These are phyloP conservation scores for Hapalemur alaotrensis DNA, from an alignment of 2,797 vertebrate genomes.

Conservation along the genomic window DNA sequence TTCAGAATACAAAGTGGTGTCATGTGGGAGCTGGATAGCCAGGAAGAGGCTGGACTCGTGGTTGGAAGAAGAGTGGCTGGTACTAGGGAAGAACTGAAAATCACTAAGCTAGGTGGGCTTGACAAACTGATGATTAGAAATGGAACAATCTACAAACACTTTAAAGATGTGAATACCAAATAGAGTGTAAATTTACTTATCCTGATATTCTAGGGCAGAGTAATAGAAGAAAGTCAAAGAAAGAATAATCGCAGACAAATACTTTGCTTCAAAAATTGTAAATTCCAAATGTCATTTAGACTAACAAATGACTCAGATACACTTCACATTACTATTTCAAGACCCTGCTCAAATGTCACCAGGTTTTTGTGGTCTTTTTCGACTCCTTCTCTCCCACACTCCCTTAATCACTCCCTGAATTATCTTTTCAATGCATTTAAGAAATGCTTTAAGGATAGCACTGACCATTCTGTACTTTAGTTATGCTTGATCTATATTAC, in stretches of 20 bases:
- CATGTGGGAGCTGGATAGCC: neutral
- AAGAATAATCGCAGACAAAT: neutral
- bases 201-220: neutral
- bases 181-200: neutral
- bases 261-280: neutral
- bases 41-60: neutral
- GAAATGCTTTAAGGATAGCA: neutral
- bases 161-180: neutral
- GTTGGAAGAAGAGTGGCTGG: neutral
- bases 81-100: neutral
- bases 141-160: neutral
- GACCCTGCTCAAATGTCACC: neutral
- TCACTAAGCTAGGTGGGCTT: neutral
- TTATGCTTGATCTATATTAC: neutral
- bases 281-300: neutral
- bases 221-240: neutral
- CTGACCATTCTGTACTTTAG: neutral
- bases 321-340: constrained; percentile 5
- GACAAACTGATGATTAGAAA: neutral
- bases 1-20: constrained; percentile 6
- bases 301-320: neutral
- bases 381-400: neutral
- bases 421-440: neutral
- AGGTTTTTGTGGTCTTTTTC: neutral
- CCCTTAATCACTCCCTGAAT: neutral